phyloP scores from a whole-genome alignment of 2,797 vertebrate genomes.

The Notolepis coatsorum region DNA sequence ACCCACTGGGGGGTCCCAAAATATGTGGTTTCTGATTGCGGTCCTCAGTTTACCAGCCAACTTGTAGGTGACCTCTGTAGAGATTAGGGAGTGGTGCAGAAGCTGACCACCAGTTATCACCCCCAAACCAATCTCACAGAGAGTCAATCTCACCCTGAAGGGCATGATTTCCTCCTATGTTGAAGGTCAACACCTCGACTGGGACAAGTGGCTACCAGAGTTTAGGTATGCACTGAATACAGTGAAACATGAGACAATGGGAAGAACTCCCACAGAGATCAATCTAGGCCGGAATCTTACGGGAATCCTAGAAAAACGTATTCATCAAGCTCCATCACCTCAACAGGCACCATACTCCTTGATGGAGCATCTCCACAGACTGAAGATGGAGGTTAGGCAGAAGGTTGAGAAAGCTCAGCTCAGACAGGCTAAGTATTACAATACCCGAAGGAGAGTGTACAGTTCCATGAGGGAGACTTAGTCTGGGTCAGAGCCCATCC shows the following conservation, averaged over 20 bases:
- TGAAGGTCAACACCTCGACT: background rate
- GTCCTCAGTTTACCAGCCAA: background rate
- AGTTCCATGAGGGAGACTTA: background rate
- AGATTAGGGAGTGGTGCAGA: background rate
- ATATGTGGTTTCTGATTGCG: slow-evolving; percentile 14
- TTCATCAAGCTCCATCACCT: background rate
- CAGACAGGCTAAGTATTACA: slow-evolving; percentile 26
- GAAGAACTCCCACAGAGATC: background rate
- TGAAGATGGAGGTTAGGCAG: background rate
- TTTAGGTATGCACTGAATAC: slow-evolving; percentile 7
- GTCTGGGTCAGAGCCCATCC: slow-evolving; percentile 13
- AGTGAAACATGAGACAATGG: background rate
- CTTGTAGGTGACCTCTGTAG: background rate
- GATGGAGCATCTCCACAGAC: background rate
- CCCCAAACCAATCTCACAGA: slow-evolving; percentile 11
- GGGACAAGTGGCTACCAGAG: slow-evolving; percentile 4
- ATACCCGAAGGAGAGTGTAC: background rate
- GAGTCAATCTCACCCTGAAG: background rate
- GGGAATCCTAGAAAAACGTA: slow-evolving; percentile 4
- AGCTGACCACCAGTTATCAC: slow-evolving; percentile 17
- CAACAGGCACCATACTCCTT: background rate
- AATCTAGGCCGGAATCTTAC: background rate
- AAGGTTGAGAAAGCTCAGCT: background rate
- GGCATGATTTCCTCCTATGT: slow-evolving; percentile 7
- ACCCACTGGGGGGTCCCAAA: slow-evolving; percentile 3